A percentile compares a stretch with the other conserved stretches of the same genome.
Conservation (phyloP, 2,113 vertebrate genomes). For the Cottus gobio region DNA sequence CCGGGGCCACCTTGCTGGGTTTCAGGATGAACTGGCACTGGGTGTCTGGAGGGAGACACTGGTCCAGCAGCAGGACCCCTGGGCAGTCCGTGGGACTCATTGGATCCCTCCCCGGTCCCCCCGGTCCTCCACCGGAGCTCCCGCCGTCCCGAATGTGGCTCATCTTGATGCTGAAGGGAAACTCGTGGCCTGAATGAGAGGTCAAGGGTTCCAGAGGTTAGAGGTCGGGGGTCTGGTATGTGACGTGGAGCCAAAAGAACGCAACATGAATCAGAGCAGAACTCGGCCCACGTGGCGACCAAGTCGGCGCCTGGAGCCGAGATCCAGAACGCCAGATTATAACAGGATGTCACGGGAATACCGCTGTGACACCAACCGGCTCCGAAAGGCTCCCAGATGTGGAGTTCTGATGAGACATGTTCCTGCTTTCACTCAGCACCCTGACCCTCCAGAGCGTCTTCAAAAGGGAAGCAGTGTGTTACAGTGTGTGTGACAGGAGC, state of each 20-base stretch:
- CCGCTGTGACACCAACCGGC: slow-evolving; percentile 17
- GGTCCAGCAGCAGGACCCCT: slow-evolving; percentile 86
- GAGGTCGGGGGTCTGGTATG: slow-evolving; percentile 31
- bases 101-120: slow-evolving; percentile 76
- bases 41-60: slow-evolving; percentile 89
- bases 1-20: slow-evolving; percentile 81
- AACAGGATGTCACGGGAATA: slow-evolving; percentile 31
- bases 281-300: not conserved
- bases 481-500: slow-evolving; percentile 37
- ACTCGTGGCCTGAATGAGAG: slow-evolving; percentile 90
- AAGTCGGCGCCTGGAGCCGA: slow-evolving; percentile 2
- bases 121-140: slow-evolving; percentile 7
- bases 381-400: slow-evolving; percentile 58
- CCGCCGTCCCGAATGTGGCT: slow-evolving; percentile 89
- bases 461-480: no score
- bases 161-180: slow-evolving; percentile 97
- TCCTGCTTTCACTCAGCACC: no score
- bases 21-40: slow-evolving; percentile 97
- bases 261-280: not conserved
- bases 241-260: not conserved
- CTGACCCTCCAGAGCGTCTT: no score
- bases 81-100: slow-evolving; percentile 81
- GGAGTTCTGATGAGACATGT: no score
- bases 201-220: slow-evolving; percentile 43
- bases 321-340: slow-evolving; percentile 51